Base-by-base conservation (phyloP, 1,140 invertebrate genomes). In the Hycleus cichorii region DNA sequence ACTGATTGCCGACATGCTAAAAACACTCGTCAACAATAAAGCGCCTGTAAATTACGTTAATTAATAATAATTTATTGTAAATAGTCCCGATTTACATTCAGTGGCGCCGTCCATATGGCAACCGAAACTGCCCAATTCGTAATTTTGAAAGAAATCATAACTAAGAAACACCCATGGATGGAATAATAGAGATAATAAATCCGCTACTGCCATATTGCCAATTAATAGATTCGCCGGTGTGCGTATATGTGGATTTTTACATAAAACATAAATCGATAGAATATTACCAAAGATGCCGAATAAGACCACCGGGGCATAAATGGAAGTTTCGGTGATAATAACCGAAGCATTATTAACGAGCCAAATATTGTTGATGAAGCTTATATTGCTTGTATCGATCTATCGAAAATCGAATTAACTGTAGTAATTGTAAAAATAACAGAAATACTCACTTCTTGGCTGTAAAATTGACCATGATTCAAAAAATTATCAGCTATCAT, bases 211-310 rank as follows among this genome's bases (percentile, higher is more conserved):
- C 78, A 93, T 83, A 63, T 90, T 92, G 26, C 85, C 81, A 7
- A 94, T 86, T 24, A 92, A 78, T 27, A 89, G 75, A 74, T 93
- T 91, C 3, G 88, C 89, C 0, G 88, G 82, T n/a, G 85, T 85
- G 55, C 83, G 78, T 51, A 91, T 77, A 59, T 84, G 78, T 61
- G 80, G 80, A 65, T 85, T 83, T n/a, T 76, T 80, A 0, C 81
- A 57, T 11, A 93, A 80, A 0, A 89, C 80, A 45, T 83, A 75
- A 3, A 93, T 76, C 8, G 92, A 81, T 1, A 86, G 73, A 5
- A 81, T 70, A 69, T 93, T 93, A 0, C 87, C 83, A 39, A 87
- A 76, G 9, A 91, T 75, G 0, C 89, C 89, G 25, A 83, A 70
- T 0, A 85, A 45, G 24, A 86, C 82, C 1, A 91, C 72, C 0